These are phyloP conservation scores for Drosophila borborema DNA, from an alignment of 2,888 invertebrate genomes.

Conservation along the genomic window DNA sequence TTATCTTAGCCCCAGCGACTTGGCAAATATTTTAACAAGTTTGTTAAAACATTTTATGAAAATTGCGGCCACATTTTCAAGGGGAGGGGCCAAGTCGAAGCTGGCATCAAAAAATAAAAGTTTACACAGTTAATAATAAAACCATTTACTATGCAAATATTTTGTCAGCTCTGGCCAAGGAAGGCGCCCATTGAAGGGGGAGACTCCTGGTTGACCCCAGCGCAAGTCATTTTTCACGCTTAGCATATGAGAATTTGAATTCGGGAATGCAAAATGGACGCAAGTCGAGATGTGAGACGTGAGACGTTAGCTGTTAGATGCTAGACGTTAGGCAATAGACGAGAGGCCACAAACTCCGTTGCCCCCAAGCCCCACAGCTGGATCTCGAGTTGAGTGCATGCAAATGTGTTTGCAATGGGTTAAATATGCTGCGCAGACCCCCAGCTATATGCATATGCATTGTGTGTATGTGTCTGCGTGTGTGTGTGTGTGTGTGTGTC, in stretches of 20 bases:
- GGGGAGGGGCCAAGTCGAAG: background rate
- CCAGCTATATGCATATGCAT: constrained; percentile 66
- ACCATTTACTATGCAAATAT: constrained; percentile 79
- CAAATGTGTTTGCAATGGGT: constrained; percentile 75
- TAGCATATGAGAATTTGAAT: constrained; percentile 65
- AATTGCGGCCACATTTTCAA: constrained; percentile 53
- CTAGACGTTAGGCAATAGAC: constrained; percentile 25
- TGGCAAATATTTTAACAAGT: constrained; percentile 75
- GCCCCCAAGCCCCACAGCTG: constrained; percentile 15
- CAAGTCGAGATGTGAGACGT: constrained; percentile 26
- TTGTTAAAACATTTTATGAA: constrained; percentile 72
- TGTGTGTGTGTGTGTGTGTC: constrained; percentile 17
- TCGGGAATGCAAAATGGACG: constrained; percentile 49
- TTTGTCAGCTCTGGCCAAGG: constrained; percentile 44
- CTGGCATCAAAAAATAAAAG: constrained; percentile 54
- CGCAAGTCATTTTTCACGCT: constrained; percentile 74
- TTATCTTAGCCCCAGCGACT: constrained; percentile 45
- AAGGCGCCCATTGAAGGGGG: background rate
- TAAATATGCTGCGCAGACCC: constrained; percentile 65
- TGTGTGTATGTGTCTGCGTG: constrained; percentile 12
- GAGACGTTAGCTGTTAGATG: constrained; percentile 11
- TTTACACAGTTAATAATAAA: constrained; percentile 79
- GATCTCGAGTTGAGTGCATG: constrained; percentile 58
- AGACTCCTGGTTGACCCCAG: constrained; percentile 32
- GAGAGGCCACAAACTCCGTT: constrained; percentile 8